Conservation (phyloP, 2,797 vertebrate species). For the Centroberyx gerrardi region DNA sequence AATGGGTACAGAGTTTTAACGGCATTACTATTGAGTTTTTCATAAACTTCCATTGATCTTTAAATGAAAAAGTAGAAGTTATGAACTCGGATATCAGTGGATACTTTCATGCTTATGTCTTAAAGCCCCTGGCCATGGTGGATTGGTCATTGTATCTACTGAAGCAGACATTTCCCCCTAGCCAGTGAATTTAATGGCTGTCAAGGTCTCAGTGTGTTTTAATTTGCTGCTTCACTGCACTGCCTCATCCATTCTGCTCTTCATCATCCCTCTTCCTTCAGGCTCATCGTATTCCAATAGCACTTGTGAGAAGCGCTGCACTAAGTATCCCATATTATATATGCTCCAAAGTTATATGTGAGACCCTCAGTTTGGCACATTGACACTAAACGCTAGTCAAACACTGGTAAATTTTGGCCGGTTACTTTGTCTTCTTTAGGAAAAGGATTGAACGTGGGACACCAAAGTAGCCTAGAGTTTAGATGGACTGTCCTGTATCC, state of each 20-base stretch:
- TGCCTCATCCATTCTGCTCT: slow-evolving; percentile 37
- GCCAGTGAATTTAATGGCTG: slow-evolving; percentile 53
- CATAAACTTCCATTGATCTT: slow-evolving; percentile 6
- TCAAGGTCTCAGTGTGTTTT: slow-evolving; percentile 64
- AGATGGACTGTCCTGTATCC: too few species aligned
- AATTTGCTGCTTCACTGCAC: slow-evolving; percentile 73
- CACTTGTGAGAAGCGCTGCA: slow-evolving; percentile 4
- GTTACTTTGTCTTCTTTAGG: too few species aligned
- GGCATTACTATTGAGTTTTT: not conserved
- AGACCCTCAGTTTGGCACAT: not conserved
- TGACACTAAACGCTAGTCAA: not conserved
- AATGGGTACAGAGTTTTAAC: not conserved
- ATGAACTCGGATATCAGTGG: slow-evolving; percentile 6
- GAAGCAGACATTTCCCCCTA: slow-evolving; percentile 57
- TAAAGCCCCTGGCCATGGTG: slow-evolving; percentile 14
- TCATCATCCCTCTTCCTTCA: slow-evolving; percentile 21
- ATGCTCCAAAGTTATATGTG: not conserved
- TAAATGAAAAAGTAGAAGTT: not conserved
- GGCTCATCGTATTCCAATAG: slow-evolving; percentile 37
- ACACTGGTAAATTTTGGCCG: not conserved
- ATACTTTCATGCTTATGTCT: not conserved
- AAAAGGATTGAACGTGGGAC: too few species aligned
- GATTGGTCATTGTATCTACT: slow-evolving; percentile 23
- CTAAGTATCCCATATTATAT: not conserved
- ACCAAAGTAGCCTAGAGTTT: too few species aligned